These are phyloP conservation scores for Lamprologus lemairii DNA, from an alignment of 2,113 vertebrate species.

Conservation along the genomic window DNA sequence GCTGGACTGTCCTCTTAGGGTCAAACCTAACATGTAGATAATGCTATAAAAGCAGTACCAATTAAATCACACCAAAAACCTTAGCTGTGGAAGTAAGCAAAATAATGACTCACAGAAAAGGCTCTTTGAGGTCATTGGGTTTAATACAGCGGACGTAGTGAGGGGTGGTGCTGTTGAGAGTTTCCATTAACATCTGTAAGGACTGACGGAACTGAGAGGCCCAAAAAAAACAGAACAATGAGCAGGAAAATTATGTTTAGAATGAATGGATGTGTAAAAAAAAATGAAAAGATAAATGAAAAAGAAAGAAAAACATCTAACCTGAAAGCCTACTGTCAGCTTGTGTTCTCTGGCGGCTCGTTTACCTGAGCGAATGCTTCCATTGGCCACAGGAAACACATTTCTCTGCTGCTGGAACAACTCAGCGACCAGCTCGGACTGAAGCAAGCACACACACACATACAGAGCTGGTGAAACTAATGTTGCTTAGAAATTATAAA, in stretches of 20 bases:
- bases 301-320: constrained; percentile 7
- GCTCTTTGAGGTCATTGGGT: constrained; percentile 75
- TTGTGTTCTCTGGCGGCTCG: constrained; percentile 66
- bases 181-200: constrained; percentile 71
- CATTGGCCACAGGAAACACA: constrained; percentile 23
- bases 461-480: not conserved
- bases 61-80: not conserved
- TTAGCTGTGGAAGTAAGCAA: not conserved
- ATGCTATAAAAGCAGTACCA: not conserved
- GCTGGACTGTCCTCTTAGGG: constrained; percentile 73
- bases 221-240: not conserved
- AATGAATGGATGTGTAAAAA: not conserved
- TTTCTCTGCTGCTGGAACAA: constrained; percentile 67
- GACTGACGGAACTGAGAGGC: constrained; percentile 73
- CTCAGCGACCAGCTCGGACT: constrained; percentile 73
- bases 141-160: constrained; percentile 83
- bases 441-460: not conserved
- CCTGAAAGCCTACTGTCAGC: constrained; percentile 74
- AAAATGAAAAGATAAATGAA: not conserved
- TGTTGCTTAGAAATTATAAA: not conserved
- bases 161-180: constrained; percentile 69
- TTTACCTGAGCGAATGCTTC: constrained; percentile 44
- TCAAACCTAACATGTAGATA: constrained; percentile 61
- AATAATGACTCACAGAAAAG: constrained; percentile 62
- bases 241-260: not conserved